Conservation (phyloP, 2,113 vertebrate genomes). For the Gadus macrocephalus region DNA sequence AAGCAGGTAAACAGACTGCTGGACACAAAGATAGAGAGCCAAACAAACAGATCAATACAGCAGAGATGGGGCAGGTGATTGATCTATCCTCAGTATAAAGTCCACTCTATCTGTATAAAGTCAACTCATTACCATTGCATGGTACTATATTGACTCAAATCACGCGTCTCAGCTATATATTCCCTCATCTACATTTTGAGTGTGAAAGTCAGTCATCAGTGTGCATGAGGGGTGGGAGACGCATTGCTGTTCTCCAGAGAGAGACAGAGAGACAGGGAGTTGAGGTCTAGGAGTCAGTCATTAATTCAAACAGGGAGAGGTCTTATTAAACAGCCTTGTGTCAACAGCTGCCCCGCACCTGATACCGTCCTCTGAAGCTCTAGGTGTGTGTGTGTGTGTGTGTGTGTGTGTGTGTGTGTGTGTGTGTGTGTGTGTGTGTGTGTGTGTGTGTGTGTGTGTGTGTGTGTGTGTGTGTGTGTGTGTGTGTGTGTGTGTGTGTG, state of each 20-base stretch:
- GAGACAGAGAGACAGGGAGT: slow-evolving; percentile 10
- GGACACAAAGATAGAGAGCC: too few relatives aligned
- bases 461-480: background rate
- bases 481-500: slow-evolving; percentile 6
- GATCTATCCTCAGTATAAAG: too few relatives aligned
- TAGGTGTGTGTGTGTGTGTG: slow-evolving; percentile 12
- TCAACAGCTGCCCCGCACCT: slow-evolving; percentile 65
- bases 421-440: too few relatives aligned
- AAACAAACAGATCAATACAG: too few relatives aligned
- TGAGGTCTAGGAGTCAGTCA: slow-evolving; percentile 58
- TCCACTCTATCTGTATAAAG: too few relatives aligned
- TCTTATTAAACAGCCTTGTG: slow-evolving; percentile 65
- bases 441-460: too few relatives aligned
- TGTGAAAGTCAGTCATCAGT: background rate
- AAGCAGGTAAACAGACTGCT: too few relatives aligned
- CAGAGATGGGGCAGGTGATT: too few relatives aligned
- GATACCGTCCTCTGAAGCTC: slow-evolving; percentile 44
- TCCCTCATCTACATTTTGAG: background rate
- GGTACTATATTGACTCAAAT: too few relatives aligned
- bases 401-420: too few relatives aligned
- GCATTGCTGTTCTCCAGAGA: background rate
- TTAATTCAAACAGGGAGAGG: slow-evolving; percentile 60
- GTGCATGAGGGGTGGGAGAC: background rate
- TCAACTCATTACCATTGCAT: too few relatives aligned
- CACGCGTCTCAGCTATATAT: too few relatives aligned